Evolutionary conservation across 1,140 invertebrate species (phyloP).

Genomic region (Schlechtendalia chinensis): DNA sequence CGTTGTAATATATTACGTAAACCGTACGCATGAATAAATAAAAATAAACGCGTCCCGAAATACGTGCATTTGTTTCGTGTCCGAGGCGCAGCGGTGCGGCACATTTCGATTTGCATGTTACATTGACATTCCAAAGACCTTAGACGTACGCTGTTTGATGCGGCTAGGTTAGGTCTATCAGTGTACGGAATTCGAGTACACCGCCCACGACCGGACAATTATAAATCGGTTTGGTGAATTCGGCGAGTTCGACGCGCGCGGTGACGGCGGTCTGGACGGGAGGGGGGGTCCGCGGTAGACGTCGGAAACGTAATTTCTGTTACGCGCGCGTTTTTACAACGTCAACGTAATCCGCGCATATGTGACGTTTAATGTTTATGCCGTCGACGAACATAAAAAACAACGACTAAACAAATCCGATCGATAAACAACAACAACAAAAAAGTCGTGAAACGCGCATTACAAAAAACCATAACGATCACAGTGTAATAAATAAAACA

Average conservation of each 20-base stretch:
- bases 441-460: neutral
- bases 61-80: neutral
- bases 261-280: no score
- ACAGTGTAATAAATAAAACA: slow-evolving; percentile 5
- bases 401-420: slow-evolving; percentile 3
- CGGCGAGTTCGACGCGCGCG: no score
- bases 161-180: slow-evolving; percentile 9
- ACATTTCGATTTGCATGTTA: neutral
- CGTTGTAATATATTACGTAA: no score
- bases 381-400: no score
- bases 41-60: neutral
- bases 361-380: neutral
- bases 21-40: no score
- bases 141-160: slow-evolving; percentile 18
- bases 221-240: no score
- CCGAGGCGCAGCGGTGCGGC: no score
- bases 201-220: no score
- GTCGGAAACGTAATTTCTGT: neutral
- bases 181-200: no score
- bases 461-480: neutral
- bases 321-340: neutral
- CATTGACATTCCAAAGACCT: neutral
- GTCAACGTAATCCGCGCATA: slow-evolving; percentile 3
- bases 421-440: slow-evolving; percentile 12
- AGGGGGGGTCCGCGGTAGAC: no score